Evolutionary conservation across 2,113 vertebrate genomes (phyloP).

Genomic region (Tragulus kanchil): DNA sequence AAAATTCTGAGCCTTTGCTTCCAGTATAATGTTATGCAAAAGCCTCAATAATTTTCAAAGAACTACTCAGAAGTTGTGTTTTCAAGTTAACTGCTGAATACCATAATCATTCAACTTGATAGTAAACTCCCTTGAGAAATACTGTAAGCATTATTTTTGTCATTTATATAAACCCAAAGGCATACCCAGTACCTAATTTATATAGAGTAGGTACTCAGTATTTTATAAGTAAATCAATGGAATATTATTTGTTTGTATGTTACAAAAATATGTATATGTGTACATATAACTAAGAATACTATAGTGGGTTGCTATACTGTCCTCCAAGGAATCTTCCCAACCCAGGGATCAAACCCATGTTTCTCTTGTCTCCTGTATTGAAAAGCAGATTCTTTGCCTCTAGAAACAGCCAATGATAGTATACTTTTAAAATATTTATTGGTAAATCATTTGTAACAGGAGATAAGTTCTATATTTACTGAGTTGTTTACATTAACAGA

Average conservation of each 20-base stretch:
- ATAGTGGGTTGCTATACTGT: no score
- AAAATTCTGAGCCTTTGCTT: slow-evolving; percentile 42
- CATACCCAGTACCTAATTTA: not conserved
- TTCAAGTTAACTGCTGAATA: slow-evolving; percentile 3
- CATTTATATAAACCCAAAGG: not conserved
- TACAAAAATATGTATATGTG: no score
- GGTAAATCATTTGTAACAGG: slow-evolving; percentile 55
- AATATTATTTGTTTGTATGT: not conserved
- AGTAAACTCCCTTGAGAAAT: not conserved
- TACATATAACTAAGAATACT: no score
- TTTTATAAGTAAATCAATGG: not conserved
- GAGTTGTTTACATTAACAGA: slow-evolving; percentile 48
- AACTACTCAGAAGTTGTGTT: slow-evolving; percentile 43
- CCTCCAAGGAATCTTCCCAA: no score
- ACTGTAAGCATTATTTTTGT: not conserved
- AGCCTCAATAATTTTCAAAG: slow-evolving; percentile 41
- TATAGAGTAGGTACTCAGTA: not conserved
- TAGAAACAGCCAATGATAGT: no score
- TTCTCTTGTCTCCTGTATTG: no score
- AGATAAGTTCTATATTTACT: slow-evolving; percentile 55
- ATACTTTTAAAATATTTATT: slow-evolving; percentile 57
- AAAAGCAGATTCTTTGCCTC: no score
- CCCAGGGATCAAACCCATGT: no score
- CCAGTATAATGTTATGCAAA: not conserved
- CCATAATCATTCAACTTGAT: slow-evolving; percentile 14